Base-by-base conservation (phyloP, 2,888 invertebrate species). In the Lathronympha strigana region DNA sequence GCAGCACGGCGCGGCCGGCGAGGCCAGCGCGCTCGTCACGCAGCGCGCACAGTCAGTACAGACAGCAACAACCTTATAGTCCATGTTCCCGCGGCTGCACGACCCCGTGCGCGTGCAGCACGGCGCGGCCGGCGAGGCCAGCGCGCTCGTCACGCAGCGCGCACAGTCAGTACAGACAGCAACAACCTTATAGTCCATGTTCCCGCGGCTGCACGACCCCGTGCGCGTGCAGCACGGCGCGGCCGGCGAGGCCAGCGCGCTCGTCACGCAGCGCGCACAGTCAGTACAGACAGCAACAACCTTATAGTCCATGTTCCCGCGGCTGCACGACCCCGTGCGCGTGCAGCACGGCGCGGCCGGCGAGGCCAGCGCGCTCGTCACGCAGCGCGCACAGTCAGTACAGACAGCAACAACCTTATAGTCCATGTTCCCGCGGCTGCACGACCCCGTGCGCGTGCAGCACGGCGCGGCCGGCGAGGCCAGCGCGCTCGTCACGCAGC, bases 221-320 rank as follows among this genome's bases (percentile, higher is more conserved):
- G 95, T 99, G 69, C 93, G 98, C 71, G 98, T 99, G 71, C 96
- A 98, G 50, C 99, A 99, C 90, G 97, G 97, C 13, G 96, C 97
- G 72, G 94, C 97, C 0, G 97, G 97, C 0, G 98, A 98, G 90
- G 99, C 99, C 36, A 98, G 98, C 86, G 96, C 97, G 75, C 98
- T 99, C 80, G 96, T 99, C 28, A 95, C 96, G 0, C 99, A 99
- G 85, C 94, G 96, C 68, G 97, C 98, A 1, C 92, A 94, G 78
- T 88, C 58, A 68, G 72, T 61, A 43, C 43, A 4, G n/a, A n/a
- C n/a, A n/a, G n/a, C n/a, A n/a, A n/a, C n/a, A n/a, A n/a, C n/a
- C n/a, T n/a, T n/a, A n/a, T n/a, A n/a, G n/a, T n/a, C 99, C 1
- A 99, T 99, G 21, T 99, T 99, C 87, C 96, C 98, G 82, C 97